Conservation (phyloP, 2,888 invertebrate genomes). For the Tyria jacobaeae region DNA sequence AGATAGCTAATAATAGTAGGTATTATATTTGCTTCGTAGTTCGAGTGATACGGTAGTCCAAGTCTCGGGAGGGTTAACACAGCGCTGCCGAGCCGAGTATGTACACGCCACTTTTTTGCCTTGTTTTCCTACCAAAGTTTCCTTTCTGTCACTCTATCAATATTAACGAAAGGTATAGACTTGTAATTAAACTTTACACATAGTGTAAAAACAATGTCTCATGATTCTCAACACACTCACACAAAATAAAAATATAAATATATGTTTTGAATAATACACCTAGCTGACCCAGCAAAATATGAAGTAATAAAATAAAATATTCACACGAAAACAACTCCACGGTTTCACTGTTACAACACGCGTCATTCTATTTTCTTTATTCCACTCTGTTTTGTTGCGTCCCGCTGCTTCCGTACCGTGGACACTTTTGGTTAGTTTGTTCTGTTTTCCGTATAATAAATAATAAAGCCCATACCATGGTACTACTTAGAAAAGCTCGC, state of each 20-base stretch:
- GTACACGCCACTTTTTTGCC: slow-evolving; percentile 70
- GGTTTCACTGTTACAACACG: slow-evolving; percentile 66
- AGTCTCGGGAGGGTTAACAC: slow-evolving; percentile 62
- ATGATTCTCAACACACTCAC: not conserved
- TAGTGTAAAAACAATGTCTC: not conserved
- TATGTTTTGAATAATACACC: slow-evolving; percentile 9
- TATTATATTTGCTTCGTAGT: slow-evolving; percentile 44
- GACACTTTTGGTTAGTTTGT: slow-evolving; percentile 86
- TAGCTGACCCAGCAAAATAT: slow-evolving; percentile 6
- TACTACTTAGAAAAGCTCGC: slow-evolving; percentile 45
- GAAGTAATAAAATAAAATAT: slow-evolving; percentile 18
- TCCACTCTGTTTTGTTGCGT: slow-evolving; percentile 77
- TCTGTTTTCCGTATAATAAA: slow-evolving; percentile 84
- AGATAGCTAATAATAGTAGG: slow-evolving; percentile 1
- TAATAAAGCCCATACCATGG: slow-evolving; percentile 75
- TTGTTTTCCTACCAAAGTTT: slow-evolving; percentile 76
- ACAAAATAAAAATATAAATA: not conserved
- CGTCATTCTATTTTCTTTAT: slow-evolving; percentile 80
- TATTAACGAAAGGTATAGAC: slow-evolving; percentile 24
- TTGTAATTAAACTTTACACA: slow-evolving; percentile 14
- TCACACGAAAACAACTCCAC: slow-evolving; percentile 55
- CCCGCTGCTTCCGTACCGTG: slow-evolving; percentile 83
- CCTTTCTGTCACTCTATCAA: slow-evolving; percentile 65
- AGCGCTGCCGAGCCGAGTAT: slow-evolving; percentile 61
- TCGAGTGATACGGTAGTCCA: slow-evolving; percentile 45